Base-by-base conservation (phyloP, 2,888 invertebrate genomes). In the Chymomyza fuscimana region DNA sequence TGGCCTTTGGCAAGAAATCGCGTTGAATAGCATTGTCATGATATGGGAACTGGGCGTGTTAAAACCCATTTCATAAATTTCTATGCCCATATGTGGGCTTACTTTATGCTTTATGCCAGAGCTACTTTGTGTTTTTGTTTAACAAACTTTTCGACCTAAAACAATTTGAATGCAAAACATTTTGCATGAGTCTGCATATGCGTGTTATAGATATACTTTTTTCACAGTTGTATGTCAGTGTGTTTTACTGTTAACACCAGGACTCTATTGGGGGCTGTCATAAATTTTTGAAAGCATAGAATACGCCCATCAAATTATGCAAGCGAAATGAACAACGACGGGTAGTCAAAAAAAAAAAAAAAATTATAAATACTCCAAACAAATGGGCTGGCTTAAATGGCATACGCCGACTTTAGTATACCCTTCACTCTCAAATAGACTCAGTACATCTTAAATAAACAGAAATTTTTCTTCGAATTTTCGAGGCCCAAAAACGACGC, bases 291-390 rank as follows among this genome's bases (percentile, higher is more conserved):
- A 65, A 63, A 63, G 70, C 76, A 69, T 56, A 71, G 56, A 69
- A 78, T 78, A 85, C 83, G 81, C 86, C 83, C 78, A 59, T 64
- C 62, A 76, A 76, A 83, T 81, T 83, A 79, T 67, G 62, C 64
- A 40, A 29, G 29, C 56, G 60, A 54, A 58, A 65, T 50, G 58
- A 65, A 64, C 32, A 54, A 62, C 32, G 54, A 51, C 56, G 56
- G n/a, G 59, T 61, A 61, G 63, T 62, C 12, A 36, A 46, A 10
- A 65, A 54, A 10, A n/a, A 62, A 62, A 62, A 9, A n/a, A 19
- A 36, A 16, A 25, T 40, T 7, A 3, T 12, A 63, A 32, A 51
- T 29, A 36, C 12, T 10, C n/a, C 63, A 15, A 51, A 25, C 4
- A 6, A 51, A 36, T 29, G 63, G 51, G 16, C 32, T 16, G 16